Evolutionary conservation across 2,113 vertebrate genomes (phyloP), one percentile per base, ranked within the genome.

Genomic region (Todiramphus saurophagus): DNA sequence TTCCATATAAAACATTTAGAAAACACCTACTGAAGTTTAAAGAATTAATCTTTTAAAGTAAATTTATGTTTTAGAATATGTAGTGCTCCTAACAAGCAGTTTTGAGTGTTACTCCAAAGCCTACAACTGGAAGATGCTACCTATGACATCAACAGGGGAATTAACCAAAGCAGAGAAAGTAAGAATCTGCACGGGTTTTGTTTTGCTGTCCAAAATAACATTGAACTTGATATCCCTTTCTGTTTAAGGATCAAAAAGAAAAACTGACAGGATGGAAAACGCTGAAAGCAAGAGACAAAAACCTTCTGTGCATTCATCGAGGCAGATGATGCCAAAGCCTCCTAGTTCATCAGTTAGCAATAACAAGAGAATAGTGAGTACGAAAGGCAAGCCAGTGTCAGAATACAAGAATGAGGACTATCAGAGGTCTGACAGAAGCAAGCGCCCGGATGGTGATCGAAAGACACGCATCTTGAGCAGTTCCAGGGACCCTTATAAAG

Each of bases 221-320:
- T 20, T 83, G 28, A 89, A 86, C 28, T 85, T 74, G 19, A 1
- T 93, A 16, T 91, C 35, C 35, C 20, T 80, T 83, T 91, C 67
- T 91, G 1, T 96, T 97, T 82, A 94, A 99, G 99, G 99, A 67
- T 98, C 99, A 44, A 99, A 99, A 98, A 99, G 99, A 92, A 99
- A 99, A 98, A 98, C 98, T 18, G 99, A 99, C 35, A 98, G 98
- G 87, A 98, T 98, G 67, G 99, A 99, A 75, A 98, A 92, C 56
- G 87, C 98, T 83, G 99, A 99, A 50, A 96, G 96, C 79, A 99
- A 99, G 95, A 98, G 99, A 79, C 98, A 98, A 9, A 99, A 99
- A 76, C 97, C 98, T 55, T 98, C 99, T 24, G 90, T 98, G 76
- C 99, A 99, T 93, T 94, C 97, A 9, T 96, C 98, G 2, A 98